phyloP scores from a whole-genome alignment of 2,113 vertebrate species.

The Leiothrix lutea region DNA sequence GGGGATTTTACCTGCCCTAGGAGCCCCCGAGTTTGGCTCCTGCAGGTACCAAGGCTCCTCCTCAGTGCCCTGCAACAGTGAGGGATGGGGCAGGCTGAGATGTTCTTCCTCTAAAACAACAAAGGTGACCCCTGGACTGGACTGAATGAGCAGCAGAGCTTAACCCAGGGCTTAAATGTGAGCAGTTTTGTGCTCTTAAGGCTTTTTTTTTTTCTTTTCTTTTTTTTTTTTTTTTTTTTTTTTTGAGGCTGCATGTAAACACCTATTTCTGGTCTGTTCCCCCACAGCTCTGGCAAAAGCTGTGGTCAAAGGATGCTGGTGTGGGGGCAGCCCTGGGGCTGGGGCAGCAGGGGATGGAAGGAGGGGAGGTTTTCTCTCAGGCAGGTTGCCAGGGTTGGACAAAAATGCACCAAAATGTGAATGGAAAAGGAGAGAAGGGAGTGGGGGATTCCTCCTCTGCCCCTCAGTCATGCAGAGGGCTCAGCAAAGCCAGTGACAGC shows the following conservation, averaged over 20 bases:
- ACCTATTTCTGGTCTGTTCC: neutral
- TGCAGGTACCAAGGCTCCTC: neutral
- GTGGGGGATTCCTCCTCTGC: neutral
- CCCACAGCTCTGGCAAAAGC: accelerated
- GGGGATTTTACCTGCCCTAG: neutral
- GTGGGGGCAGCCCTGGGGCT: too few relatives aligned
- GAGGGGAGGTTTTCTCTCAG: accelerated
- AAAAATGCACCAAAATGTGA: neutral
- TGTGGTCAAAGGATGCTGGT: accelerated
- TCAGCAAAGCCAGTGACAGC: neutral
- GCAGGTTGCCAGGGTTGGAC: neutral
- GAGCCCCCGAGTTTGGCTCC: neutral
- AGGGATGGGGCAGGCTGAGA: neutral
- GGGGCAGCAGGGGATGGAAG: neutral
- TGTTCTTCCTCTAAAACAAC: neutral
- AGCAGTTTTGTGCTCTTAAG: accelerated
- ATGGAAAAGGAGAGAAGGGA: too few relatives aligned
- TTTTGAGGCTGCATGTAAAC: neutral
- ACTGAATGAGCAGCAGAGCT: neutral
- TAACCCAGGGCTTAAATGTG: neutral
- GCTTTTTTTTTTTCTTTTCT: neutral
- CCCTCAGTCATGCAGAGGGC: accelerated
- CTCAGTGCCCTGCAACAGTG: accelerated
- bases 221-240: neutral
- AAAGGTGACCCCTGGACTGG: neutral